These are phyloP conservation scores for Pipistrellus nathusii DNA, from an alignment of 2,797 vertebrate species.

Conservation along the genomic window DNA sequence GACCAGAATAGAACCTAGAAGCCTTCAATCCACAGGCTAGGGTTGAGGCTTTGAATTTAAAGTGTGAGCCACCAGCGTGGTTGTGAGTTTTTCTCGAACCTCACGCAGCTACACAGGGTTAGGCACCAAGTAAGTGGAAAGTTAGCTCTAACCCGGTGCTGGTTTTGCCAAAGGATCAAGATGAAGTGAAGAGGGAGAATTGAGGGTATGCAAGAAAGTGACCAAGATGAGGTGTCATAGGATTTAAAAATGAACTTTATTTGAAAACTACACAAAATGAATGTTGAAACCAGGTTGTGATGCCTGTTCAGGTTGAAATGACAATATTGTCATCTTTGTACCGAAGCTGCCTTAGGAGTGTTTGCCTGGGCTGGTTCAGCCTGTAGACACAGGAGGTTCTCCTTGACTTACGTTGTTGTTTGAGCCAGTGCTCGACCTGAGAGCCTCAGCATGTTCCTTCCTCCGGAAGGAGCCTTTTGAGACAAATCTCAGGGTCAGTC, in stretches of 20 bases:
- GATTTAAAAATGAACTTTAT: neutral
- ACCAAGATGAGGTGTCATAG: neutral
- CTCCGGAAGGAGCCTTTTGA: neutral
- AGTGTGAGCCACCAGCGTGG: neutral
- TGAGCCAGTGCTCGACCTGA: neutral
- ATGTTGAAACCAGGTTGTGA: neutral
- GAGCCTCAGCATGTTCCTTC: constrained; percentile 28
- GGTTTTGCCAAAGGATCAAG: neutral
- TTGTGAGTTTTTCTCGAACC: neutral
- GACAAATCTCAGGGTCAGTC: neutral
- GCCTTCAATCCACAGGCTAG: too few species aligned
- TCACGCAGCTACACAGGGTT: accelerated
- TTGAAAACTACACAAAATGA: neutral
- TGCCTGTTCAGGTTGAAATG: neutral
- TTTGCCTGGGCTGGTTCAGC: neutral
- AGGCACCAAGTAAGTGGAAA: neutral
- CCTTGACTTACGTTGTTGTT: neutral
- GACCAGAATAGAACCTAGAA: too few species aligned
- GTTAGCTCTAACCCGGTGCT: neutral
- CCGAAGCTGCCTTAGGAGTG: neutral
- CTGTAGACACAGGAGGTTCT: neutral
- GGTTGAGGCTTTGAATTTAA: neutral
- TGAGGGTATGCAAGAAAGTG: neutral
- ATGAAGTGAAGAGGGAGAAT: neutral
- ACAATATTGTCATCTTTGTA: neutral